Evolutionary conservation across 2,888 invertebrate species (phyloP).

Genomic region (Hyalella azteca): DNA sequence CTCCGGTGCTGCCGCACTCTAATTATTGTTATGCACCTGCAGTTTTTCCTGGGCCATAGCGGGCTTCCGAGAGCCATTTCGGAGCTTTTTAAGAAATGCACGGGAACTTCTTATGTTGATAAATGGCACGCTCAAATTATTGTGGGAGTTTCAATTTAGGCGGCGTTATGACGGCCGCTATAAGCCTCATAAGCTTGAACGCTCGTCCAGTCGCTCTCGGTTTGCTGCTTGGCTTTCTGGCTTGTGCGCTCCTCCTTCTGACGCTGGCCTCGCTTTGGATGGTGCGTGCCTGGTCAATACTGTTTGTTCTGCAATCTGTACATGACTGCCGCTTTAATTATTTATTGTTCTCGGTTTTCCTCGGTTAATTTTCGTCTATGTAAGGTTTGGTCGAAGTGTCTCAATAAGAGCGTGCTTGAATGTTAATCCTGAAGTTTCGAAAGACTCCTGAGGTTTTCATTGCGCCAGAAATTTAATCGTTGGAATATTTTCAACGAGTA

Average conservation of each 20-base stretch:
- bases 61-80: constrained; percentile 27
- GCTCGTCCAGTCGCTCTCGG: too few relatives aligned
- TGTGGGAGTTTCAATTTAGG: constrained; percentile 29
- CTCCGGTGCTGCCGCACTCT: constrained; percentile 13
- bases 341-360: too few relatives aligned
- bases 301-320: constrained; percentile 13
- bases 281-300: constrained; percentile 10
- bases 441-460: too few relatives aligned
- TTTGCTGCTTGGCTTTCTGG: neutral
- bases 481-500: too few relatives aligned
- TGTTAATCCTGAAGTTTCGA: too few relatives aligned
- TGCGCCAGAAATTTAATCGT: too few relatives aligned
- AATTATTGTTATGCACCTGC: constrained; percentile 34
- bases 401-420: too few relatives aligned
- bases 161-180: constrained; percentile 7
- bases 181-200: neutral
- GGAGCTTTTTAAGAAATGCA: constrained; percentile 30
- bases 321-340: too few relatives aligned
- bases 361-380: too few relatives aligned
- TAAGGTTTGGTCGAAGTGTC: too few relatives aligned
- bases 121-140: constrained; percentile 19
- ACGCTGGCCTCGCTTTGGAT: too few relatives aligned
- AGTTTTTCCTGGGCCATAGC: constrained; percentile 14
- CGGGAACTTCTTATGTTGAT: constrained; percentile 32
- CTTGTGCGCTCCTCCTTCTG: neutral